phyloP scores from a whole-genome alignment of 2,113 vertebrate species.

The mouse (Mus musculus) region DNA sequence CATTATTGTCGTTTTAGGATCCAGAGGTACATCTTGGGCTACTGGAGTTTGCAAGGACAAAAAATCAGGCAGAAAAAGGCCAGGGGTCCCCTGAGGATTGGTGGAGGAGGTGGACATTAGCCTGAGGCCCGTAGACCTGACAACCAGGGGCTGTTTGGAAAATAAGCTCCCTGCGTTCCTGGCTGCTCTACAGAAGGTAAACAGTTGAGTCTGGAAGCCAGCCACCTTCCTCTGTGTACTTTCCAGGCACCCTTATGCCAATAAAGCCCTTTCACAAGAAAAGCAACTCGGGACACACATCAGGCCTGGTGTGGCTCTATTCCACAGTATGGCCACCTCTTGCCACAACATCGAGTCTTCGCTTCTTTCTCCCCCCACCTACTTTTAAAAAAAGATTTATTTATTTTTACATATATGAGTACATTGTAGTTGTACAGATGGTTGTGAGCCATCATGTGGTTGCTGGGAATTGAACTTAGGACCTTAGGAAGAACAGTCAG shows the following conservation, averaged over 20 bases:
- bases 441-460: too few species aligned
- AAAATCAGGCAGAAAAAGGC: neutral
- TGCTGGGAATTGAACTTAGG: too few species aligned
- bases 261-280: constrained; percentile 54
- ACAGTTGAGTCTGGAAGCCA: constrained; percentile 83
- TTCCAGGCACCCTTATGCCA: constrained; percentile 72
- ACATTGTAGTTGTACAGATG: too few species aligned
- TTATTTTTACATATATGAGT: too few species aligned
- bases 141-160: constrained; percentile 73
- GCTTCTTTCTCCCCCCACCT: neutral
- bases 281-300: neutral
- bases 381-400: too few species aligned
- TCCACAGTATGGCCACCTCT: fast-evolving
- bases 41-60: neutral
- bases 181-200: constrained; percentile 76
- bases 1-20: neutral
- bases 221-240: constrained; percentile 84
- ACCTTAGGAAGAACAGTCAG: too few species aligned
- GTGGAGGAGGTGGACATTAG: neutral
- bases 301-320: neutral
- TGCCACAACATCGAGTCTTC: neutral
- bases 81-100: fast-evolving
- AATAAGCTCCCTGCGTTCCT: constrained; percentile 76
- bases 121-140: constrained; percentile 60
- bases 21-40: constrained; percentile 25